Conservation (phyloP, 1,140 invertebrate genomes). For the Drosophila ogumai region DNA sequence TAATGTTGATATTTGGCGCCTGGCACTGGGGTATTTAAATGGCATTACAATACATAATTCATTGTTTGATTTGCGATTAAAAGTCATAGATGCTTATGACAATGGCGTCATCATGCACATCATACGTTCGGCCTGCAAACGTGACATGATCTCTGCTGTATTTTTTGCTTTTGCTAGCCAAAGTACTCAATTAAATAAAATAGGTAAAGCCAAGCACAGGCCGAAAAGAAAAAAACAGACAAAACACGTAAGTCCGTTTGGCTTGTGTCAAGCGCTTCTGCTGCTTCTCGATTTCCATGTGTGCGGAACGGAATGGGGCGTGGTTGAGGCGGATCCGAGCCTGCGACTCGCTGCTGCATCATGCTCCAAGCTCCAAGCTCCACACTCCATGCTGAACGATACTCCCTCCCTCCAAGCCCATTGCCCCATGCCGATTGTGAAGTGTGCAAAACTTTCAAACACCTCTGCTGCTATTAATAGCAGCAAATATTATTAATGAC, state of each 20-base stretch:
- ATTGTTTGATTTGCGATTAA: slow-evolving; percentile 70
- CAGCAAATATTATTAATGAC: slow-evolving; percentile 68
- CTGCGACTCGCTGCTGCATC: slow-evolving; percentile 54
- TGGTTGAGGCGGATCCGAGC: slow-evolving; percentile 19
- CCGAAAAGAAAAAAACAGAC: slow-evolving; percentile 39
- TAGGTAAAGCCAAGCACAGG: slow-evolving; percentile 42
- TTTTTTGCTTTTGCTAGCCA: slow-evolving; percentile 22
- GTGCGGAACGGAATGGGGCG: slow-evolving; percentile 23
- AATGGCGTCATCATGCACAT: slow-evolving; percentile 55
- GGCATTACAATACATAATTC: slow-evolving; percentile 70
- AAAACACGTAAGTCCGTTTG: slow-evolving; percentile 24
- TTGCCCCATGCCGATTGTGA: slow-evolving; percentile 45
- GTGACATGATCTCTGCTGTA: slow-evolving; percentile 47
- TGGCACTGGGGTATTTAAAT: slow-evolving; percentile 17
- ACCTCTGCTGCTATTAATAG: slow-evolving; percentile 69
- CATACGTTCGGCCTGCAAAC: slow-evolving; percentile 40
- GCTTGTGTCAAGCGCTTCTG: slow-evolving; percentile 52
- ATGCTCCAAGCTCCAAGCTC: slow-evolving; percentile 43
- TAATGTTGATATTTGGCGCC: slow-evolving; percentile 33
- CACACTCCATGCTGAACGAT: background rate
- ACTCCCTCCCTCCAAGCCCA: background rate
- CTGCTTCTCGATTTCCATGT: slow-evolving; percentile 30
- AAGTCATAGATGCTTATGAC: slow-evolving; percentile 45
- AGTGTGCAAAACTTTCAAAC: slow-evolving; percentile 66
- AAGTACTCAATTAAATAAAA: slow-evolving; percentile 76